phyloP scores from a whole-genome alignment of 2,113 vertebrate species.

The Synodontis membranacea region DNA sequence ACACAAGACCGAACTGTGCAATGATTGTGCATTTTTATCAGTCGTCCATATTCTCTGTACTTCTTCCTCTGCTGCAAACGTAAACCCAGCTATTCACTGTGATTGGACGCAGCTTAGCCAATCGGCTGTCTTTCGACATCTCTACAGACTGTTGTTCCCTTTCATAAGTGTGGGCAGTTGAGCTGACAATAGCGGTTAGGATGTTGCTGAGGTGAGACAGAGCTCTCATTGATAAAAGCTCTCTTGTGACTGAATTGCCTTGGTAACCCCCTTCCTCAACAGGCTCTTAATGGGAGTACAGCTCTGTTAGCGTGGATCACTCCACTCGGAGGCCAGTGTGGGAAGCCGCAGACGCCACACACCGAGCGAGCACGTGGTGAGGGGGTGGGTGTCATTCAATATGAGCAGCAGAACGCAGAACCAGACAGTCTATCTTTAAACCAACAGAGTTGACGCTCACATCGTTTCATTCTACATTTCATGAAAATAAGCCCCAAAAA shows the following conservation, averaged over 20 bases:
- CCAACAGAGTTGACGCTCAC: slow-evolving; percentile 30
- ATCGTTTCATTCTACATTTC: background rate
- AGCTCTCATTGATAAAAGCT: slow-evolving; percentile 61
- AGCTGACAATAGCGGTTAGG: slow-evolving; percentile 53
- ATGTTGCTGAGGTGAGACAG: slow-evolving; percentile 58
- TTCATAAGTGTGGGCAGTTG: slow-evolving; percentile 48
- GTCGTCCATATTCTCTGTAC: background rate
- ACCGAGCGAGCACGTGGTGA: slow-evolving; percentile 51
- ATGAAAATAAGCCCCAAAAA: background rate
- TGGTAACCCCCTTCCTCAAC: slow-evolving; percentile 58
- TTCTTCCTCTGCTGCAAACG: slow-evolving; percentile 15
- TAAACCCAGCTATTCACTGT: background rate
- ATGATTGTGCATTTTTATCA: background rate
- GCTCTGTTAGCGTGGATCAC: slow-evolving; percentile 51
- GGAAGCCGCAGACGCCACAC: slow-evolving; percentile 57
- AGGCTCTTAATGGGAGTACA: slow-evolving; percentile 51
- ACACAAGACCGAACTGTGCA: background rate
- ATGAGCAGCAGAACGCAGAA: slow-evolving; percentile 23
- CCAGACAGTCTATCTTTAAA: slow-evolving; percentile 53
- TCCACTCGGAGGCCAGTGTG: slow-evolving; percentile 52
- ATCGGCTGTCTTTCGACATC: slow-evolving; percentile 41
- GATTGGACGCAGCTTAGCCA: slow-evolving; percentile 45
- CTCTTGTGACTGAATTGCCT: slow-evolving; percentile 57
- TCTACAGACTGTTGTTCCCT: slow-evolving; percentile 47
- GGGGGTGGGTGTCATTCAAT: slow-evolving; percentile 56